Evolutionary conservation across 2,113 vertebrate genomes (phyloP), one percentile per base, ranked within the genome.

Genomic region (Spea bombifrons): DNA sequence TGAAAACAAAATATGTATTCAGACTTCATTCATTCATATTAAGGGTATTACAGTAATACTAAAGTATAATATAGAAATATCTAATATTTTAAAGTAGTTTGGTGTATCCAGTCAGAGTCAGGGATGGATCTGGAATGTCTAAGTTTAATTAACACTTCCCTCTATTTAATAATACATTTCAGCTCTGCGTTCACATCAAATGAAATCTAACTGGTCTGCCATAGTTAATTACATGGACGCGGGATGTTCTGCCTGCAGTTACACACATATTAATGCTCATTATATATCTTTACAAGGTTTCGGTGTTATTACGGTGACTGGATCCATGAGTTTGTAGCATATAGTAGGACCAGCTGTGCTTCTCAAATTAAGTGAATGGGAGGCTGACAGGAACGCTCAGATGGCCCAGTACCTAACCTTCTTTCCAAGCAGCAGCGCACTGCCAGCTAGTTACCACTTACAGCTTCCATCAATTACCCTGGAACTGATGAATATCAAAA

Each of bases 191-290:
- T 49, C 57, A 78, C 47, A 75, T 67, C 64, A 57, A 50, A 75
- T 75, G 66, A 67, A 66, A 75, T 44, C 64, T 55, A 49, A 8
- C 57, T 50, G 68, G 65, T 9, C 66, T 76, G 75, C 45, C 75
- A 76, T 49, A 76, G 52, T 65, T 55, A 57, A 69, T 76, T 76
- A 76, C 66, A 69, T 69, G 59, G 50, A 76, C 16, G 66, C 75
- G 12, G 75, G 66, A 45, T 67, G 55, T 45, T 76, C 65, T 76
- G 52, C 75, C 59, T 69, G 15, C 66, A 47, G 48, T 68, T 76
- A 55, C 75, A 8, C 66, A 47, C 52, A 76, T 52, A 52, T 69
- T 55, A 59, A 69, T 69, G 53, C 44, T 8, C 44, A 76, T 69
- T 76, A 76, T 53, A 69, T 46, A 59, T 10, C 50, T 8, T 69